Evolutionary conservation across 1,140 invertebrate genomes (phyloP).

Genomic region (Ips typographus): DNA sequence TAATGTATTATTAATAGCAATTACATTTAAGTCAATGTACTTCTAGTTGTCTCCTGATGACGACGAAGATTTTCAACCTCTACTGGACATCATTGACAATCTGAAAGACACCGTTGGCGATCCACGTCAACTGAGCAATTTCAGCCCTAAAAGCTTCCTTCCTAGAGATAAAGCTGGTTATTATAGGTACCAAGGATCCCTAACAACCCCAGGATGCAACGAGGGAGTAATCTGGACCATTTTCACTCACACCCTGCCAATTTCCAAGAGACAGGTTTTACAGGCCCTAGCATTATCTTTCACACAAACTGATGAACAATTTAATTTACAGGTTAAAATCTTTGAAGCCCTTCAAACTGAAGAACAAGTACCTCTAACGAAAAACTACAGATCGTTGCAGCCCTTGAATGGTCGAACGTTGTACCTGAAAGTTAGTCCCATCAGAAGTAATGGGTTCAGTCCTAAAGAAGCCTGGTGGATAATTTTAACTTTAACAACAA

Average conservation of each 20-base stretch:
- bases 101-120: constrained; percentile 46
- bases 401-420: constrained; percentile 45
- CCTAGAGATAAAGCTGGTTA: constrained; percentile 58
- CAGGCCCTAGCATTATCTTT: neutral
- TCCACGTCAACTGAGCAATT: constrained; percentile 25
- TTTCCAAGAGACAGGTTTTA: constrained; percentile 61
- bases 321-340: constrained; percentile 47
- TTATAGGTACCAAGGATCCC: constrained; percentile 71
- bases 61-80: constrained; percentile 53
- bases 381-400: constrained; percentile 55
- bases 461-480: neutral
- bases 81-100: constrained; percentile 54
- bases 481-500: neutral
- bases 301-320: neutral
- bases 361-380: constrained; percentile 46
- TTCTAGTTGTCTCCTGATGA: constrained; percentile 46
- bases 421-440: constrained; percentile 39
- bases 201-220: constrained; percentile 74
- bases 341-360: constrained; percentile 52
- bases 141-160: constrained; percentile 50
- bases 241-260: constrained; percentile 60
- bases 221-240: constrained; percentile 76
- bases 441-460: constrained; percentile 14
- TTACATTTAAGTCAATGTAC: neutral
- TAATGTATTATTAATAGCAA: neutral